Evolutionary conservation across 2,888 invertebrate genomes (phyloP), one percentile per base, ranked within the genome.

Genomic region (Rhynchonema sp.): DNA sequence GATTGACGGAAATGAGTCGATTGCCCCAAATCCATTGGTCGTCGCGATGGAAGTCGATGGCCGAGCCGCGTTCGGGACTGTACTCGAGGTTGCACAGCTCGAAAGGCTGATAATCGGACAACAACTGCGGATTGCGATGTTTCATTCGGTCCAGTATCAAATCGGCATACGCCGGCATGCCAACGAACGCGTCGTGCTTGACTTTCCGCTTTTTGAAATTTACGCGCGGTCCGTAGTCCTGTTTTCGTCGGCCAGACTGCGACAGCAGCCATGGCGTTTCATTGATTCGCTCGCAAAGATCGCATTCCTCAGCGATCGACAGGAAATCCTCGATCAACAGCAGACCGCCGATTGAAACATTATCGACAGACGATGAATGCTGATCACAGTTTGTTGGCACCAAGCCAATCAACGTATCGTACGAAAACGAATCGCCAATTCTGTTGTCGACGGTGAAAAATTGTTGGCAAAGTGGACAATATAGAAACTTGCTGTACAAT

Each of bases 21-120:
- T 96, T 91, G 6, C 98, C 98, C 98, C 98, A 99, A 61, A 99
- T 82, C 98, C 98, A 98, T 72, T 87, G 88, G 70, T 99, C 98
- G 75, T 98, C 98, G 66, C 92, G 86, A 72, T 99, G 98, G 20
- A 92, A 88, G 75, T 96, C 96, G 65, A 99, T 98, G 1, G 87
- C 86, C 0, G 96, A 87, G 1, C 30, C 55, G 60, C 74, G 65
- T 46, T 69, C 69, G 26, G 46, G 29, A 2, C n/a, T 20, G 55
- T 55, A 55, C 23, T 55, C 55, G 13, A 55, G 55, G 30, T 55
- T 55, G 55, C 98, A 98, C 72, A 96, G 87, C 73, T 98, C 94
- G 59, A 94, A 66, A 1, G 71, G 69, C 58, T 64, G 65, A 61
- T 72, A 72, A 52, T 66, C 60, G 27, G 63, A 62, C 20, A 69